phyloP scores from a whole-genome alignment of 2,113 vertebrate genomes.

The Mastomys natalensis region DNA sequence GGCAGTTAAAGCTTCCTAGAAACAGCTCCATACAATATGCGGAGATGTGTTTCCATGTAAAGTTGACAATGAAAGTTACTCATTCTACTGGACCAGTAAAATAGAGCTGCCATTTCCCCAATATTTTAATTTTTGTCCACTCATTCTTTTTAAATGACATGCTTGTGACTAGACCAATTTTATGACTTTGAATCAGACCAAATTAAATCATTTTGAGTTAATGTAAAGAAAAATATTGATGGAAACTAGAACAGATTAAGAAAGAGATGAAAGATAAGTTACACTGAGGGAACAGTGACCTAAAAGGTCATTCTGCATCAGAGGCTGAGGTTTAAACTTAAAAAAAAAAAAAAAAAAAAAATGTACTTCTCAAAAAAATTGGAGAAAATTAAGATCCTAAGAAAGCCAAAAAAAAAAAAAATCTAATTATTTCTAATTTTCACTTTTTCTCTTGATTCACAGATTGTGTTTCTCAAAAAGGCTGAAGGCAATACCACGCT shows the following conservation, averaged over 20 bases:
- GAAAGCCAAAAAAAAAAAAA: neutral
- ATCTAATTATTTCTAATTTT: neutral
- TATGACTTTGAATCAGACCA: neutral
- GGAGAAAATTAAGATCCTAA: slow-evolving; percentile 3
- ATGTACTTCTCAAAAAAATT: neutral
- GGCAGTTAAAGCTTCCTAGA: neutral
- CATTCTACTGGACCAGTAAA: neutral
- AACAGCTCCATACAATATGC: neutral
- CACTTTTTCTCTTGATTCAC: neutral
- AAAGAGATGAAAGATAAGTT: neutral
- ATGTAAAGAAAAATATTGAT: slow-evolving; percentile 13
- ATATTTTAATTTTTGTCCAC: neutral
- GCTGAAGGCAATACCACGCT: neutral
- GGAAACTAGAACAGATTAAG: neutral
- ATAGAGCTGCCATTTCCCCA: neutral
- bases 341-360: too few species aligned
- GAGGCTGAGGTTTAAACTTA: neutral
- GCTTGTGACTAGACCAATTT: neutral
- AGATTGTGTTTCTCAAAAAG: slow-evolving; percentile 8
- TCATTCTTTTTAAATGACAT: neutral
- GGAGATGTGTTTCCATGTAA: neutral
- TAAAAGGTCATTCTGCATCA: slow-evolving; percentile 21
- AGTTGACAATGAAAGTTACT: neutral
- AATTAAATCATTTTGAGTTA: neutral
- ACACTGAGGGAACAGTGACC: neutral